Evolutionary conservation across 2,113 vertebrate species (phyloP).

Genomic region (Triplophysa siluroides): DNA sequence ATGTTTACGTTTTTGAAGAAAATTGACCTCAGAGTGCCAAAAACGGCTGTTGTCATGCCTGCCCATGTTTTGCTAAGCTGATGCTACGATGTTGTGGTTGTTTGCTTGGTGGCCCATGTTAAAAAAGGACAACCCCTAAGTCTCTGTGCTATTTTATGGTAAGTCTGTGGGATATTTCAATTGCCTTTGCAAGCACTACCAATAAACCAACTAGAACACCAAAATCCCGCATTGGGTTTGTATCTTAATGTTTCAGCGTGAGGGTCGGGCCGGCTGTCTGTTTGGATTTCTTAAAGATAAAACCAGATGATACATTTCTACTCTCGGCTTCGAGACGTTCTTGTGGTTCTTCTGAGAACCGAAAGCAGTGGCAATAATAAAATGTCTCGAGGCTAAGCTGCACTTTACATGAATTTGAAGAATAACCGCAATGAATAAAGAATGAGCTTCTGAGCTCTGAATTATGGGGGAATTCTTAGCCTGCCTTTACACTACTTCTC

Average conservation of each 20-base stretch:
- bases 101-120: no score
- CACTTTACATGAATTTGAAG: slow-evolving; percentile 42
- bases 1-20: no score
- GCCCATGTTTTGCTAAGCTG: no score
- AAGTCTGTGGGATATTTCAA: no score
- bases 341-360: neutral
- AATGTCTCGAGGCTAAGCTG: slow-evolving; percentile 32
- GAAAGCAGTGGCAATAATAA: slow-evolving; percentile 24
- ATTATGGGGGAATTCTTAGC: neutral
- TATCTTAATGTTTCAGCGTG: neutral
- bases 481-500: slow-evolving; percentile 1
- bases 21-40: no score
- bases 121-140: no score
- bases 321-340: neutral
- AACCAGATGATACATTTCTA: neutral
- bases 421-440: slow-evolving; percentile 49
- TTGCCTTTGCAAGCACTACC: no score
- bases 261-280: neutral
- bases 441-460: slow-evolving; percentile 25
- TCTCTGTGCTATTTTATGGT: no score
- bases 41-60: no score
- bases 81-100: no score
- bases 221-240: neutral
- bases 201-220: neutral
- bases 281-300: slow-evolving; percentile 16